Percentiles rank a stretch among this genome's conserved stretches.
Evolutionary conservation across 2,797 vertebrate genomes (phyloP).

Genomic region (Margarornis squamiger): DNA sequence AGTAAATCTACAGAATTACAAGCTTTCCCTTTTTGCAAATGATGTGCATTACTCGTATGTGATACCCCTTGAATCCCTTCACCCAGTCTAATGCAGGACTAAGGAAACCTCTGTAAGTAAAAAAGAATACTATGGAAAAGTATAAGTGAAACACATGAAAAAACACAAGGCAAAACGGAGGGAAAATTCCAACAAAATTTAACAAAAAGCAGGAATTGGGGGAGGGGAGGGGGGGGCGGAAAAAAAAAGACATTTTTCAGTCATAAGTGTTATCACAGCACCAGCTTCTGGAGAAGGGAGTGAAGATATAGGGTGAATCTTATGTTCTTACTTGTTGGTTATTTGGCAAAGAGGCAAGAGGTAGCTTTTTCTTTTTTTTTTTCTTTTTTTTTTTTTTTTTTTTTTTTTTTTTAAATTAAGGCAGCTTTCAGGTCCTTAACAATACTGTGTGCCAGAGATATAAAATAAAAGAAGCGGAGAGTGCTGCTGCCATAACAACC

Average conservation of each 20-base stretch:
- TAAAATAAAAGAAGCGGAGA: not conserved
- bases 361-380: not conserved
- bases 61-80: not conserved
- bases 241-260: not conserved
- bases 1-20: not conserved
- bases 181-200: not conserved
- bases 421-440: not conserved
- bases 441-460: not conserved
- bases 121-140: not conserved
- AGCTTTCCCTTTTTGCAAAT: not conserved
- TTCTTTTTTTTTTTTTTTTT: not conserved
- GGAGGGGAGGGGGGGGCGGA: not conserved
- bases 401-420: not conserved
- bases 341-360: conserved; percentile 9
- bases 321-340: not conserved
- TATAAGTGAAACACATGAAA: not conserved
- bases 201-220: not conserved
- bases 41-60: not conserved
- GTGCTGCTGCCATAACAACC: conserved; percentile 66
- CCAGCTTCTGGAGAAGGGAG: conserved; percentile 36
- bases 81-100: not conserved
- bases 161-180: not conserved
- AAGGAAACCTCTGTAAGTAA: not conserved
- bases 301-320: not conserved
- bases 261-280: conserved; percentile 28